Evolutionary conservation across 2,888 invertebrate species (phyloP).

Genomic region (Yponomeuta plumbellus): DNA sequence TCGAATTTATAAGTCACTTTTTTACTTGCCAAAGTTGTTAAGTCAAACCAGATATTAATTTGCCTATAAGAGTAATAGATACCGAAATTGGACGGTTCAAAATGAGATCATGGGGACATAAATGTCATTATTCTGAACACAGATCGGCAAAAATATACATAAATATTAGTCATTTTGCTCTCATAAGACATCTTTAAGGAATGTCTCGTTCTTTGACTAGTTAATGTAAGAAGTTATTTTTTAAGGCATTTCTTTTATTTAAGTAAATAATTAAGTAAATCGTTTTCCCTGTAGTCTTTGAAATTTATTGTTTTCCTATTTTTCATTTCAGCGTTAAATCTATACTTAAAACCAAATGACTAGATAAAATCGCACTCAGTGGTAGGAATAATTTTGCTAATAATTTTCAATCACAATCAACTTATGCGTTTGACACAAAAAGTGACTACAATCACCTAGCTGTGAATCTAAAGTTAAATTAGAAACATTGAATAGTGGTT

Average conservation of each 20-base stretch:
- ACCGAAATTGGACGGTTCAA: conserved; percentile 48
- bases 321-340: neutral
- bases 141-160: too few relatives aligned
- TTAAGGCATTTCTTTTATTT: neutral
- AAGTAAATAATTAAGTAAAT: neutral
- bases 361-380: neutral
- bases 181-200: neutral
- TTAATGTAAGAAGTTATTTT: neutral
- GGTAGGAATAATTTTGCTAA: neutral
- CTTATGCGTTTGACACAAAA: neutral
- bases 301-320: neutral
- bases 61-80: neutral
- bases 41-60: neutral
- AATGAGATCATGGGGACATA: conserved; percentile 24
- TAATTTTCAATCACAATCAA: neutral
- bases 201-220: neutral
- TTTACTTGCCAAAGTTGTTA: neutral
- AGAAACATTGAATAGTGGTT: neutral
- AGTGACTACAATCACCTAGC: neutral
- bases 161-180: too few relatives aligned
- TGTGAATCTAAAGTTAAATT: neutral
- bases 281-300: neutral
- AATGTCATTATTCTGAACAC: neutral
- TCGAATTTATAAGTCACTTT: too few relatives aligned
- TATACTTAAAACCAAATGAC: neutral